Evolutionary conservation across 2,113 vertebrate genomes (phyloP).

Genomic region (Jacana jacana): DNA sequence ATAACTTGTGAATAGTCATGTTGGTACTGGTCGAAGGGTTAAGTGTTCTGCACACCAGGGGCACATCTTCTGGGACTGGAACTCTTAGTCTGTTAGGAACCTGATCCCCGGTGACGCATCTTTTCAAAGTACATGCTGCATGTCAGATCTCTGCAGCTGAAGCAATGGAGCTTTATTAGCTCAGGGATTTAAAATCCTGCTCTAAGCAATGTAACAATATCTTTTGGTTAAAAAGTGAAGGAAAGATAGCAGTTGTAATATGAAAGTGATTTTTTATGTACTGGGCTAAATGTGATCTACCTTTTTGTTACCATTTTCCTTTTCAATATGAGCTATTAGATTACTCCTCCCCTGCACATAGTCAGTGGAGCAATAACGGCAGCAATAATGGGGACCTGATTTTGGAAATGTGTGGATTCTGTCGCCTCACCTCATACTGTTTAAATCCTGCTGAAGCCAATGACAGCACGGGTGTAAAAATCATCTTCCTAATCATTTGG

Average conservation of each 20-base stretch:
- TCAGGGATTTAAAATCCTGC: slow-evolving; percentile 72
- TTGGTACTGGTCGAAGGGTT: slow-evolving; percentile 84
- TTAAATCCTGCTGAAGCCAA: background rate
- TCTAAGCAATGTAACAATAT: slow-evolving; percentile 58
- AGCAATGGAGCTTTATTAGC: slow-evolving; percentile 70
- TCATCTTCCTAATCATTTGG: background rate
- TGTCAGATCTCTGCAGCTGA: slow-evolving; percentile 69
- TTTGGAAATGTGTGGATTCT: background rate
- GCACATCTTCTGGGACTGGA: slow-evolving; percentile 76
- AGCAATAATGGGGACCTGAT: background rate
- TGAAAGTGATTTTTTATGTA: slow-evolving; percentile 19
- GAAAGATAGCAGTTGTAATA: slow-evolving; percentile 14
- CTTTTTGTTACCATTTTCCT: slow-evolving; percentile 12
- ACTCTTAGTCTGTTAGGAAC: slow-evolving; percentile 74
- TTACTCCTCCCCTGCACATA: background rate
- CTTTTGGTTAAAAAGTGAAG: slow-evolving; percentile 58
- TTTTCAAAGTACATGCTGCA: slow-evolving; percentile 63
- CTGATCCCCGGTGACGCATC: slow-evolving; percentile 70
- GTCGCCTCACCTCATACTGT: background rate
- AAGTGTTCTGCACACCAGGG: slow-evolving; percentile 81
- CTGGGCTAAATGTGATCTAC: background rate
- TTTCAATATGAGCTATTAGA: background rate
- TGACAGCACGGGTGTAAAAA: background rate
- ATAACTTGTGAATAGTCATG: slow-evolving; percentile 86
- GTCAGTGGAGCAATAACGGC: background rate